Conservation (phyloP, 1,140 invertebrate genomes). For the Drosophila trapezifrons region DNA sequence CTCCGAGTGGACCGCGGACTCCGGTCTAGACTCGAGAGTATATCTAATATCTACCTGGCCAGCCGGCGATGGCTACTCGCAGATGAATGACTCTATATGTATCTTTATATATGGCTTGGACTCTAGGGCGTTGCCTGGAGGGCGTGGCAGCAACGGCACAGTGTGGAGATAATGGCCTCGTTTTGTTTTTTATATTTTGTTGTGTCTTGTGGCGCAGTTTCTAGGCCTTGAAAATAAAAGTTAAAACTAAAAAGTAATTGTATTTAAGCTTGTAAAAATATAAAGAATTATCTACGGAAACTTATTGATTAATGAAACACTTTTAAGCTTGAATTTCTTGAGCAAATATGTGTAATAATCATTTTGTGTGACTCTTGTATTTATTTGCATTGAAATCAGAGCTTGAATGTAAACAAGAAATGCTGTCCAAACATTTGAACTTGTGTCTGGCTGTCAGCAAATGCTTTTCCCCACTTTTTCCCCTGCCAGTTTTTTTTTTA, state of each 20-base stretch:
- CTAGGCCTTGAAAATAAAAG: not conserved
- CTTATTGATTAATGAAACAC: not conserved
- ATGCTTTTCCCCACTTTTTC: not conserved
- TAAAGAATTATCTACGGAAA: not conserved
- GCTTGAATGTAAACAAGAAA: not conserved
- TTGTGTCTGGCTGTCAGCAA: not conserved
- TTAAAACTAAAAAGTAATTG: not conserved
- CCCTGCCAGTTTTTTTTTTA: not conserved
- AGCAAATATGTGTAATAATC: no score
- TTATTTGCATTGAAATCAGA: constrained; percentile 1
- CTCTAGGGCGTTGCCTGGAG: constrained; percentile 14
- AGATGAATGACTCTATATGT: constrained; percentile 30
- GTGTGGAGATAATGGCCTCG: constrained; percentile 37
- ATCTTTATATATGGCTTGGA: not conserved
- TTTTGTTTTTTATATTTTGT: constrained; percentile 11
- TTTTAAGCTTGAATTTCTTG: no score
- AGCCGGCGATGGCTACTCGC: no score
- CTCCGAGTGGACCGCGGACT: constrained; percentile 22
- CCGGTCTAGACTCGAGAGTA: not conserved
- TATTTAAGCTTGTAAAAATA: not conserved
- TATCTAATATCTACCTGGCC: constrained; percentile 20
- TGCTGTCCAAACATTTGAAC: constrained; percentile 8
- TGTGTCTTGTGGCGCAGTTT: constrained; percentile 38
- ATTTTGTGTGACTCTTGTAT: not conserved
- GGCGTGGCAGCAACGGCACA: constrained; percentile 33